Conservation (phyloP, 2,113 vertebrate genomes). For the Oncorhynchus gorbuscha region DNA sequence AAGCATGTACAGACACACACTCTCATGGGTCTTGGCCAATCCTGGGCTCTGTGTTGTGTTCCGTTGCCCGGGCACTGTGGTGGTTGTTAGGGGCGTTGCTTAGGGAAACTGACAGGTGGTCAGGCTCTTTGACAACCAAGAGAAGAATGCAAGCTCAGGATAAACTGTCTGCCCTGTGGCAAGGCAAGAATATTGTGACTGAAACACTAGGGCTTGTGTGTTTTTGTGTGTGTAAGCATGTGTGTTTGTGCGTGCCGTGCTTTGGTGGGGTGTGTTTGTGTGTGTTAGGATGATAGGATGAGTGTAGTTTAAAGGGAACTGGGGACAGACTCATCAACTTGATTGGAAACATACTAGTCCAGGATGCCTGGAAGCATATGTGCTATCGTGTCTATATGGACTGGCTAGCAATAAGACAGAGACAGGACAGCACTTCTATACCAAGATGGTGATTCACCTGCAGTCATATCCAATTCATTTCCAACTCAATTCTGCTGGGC, state of each 20-base stretch:
- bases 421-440: not conserved
- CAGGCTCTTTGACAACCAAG: conserved; percentile 40
- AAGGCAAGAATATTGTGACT: conserved; percentile 13
- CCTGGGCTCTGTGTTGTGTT: conserved; percentile 39
- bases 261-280: conserved; percentile 3
- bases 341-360: conserved; percentile 49
- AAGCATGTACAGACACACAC: not conserved
- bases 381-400: not conserved
- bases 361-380: conserved; percentile 32
- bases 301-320: conserved; percentile 48
- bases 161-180: conserved; percentile 10
- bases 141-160: conserved; percentile 33
- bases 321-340: conserved; percentile 40
- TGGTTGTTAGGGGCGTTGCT: conserved; percentile 24
- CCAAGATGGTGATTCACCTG: conserved; percentile 46
- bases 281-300: conserved; percentile 4
- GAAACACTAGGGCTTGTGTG: conserved; percentile 19
- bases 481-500: conserved; percentile 45
- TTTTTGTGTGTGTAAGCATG: conserved; percentile 23
- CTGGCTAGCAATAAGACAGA: not conserved
- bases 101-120: conserved; percentile 44
- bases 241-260: not conserved
- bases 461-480: conserved; percentile 30
- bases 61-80: conserved; percentile 39
- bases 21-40: conserved; percentile 5